phyloP scores from a whole-genome alignment of 2,888 invertebrate genomes.

The Scaptomyza reducta region DNA sequence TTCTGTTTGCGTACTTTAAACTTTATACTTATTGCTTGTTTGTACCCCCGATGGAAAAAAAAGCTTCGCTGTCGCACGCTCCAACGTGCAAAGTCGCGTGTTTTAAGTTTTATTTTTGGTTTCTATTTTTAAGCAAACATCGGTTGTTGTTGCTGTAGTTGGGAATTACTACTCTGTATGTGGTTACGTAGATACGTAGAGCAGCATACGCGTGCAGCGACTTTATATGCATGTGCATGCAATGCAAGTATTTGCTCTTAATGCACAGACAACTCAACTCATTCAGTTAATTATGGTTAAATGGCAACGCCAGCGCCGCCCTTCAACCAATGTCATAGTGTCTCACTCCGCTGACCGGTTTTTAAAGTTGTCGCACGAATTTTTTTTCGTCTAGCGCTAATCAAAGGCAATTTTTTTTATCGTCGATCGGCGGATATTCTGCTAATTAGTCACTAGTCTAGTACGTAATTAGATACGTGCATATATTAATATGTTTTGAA shows the following conservation, averaged over 20 bases:
- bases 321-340: conserved; percentile 71
- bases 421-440: conserved; percentile 37
- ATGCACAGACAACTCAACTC: conserved; percentile 30
- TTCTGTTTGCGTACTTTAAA: conserved; percentile 39
- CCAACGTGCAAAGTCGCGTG: conserved; percentile 3
- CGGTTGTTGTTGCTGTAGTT: conserved; percentile 13
- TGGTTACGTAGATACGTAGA: conserved; percentile 6
- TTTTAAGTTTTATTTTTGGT: background rate
- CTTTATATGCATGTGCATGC: conserved; percentile 6
- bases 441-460: conserved; percentile 43
- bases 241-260: conserved; percentile 49
- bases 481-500: conserved; percentile 28
- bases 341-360: conserved; percentile 53
- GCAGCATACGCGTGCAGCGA: conserved; percentile 35
- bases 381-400: conserved; percentile 47
- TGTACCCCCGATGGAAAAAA: conserved; percentile 17
- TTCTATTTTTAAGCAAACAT: conserved; percentile 23
- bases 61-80: conserved; percentile 21
- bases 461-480: conserved; percentile 13
- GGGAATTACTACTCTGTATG: background rate
- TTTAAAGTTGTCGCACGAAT: conserved; percentile 55
- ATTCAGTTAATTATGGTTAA: conserved; percentile 62
- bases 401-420: conserved; percentile 33
- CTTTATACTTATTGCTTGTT: conserved; percentile 27
- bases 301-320: conserved; percentile 65